Conservation (phyloP, 92 coral and sea anemone species). For the Palythoa heliodiscus region DNA sequence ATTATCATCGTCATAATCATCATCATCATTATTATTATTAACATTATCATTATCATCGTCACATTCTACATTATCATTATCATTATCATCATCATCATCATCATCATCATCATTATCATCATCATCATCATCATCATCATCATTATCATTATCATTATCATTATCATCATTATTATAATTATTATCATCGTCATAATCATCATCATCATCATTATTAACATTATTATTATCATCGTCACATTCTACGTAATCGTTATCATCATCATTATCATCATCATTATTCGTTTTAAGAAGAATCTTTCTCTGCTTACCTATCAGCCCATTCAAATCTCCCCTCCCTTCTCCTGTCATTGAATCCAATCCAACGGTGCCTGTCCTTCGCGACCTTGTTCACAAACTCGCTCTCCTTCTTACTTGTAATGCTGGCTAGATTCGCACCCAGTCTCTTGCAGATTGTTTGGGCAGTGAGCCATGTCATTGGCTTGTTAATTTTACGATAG, state of each 20-base stretch:
- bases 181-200: no score
- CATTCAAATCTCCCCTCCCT: slow-evolving; percentile 26
- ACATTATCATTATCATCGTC: no score
- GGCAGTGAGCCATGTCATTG: not conserved
- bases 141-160: no score
- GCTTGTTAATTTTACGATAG: not conserved
- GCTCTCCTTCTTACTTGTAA: slow-evolving; percentile 24
- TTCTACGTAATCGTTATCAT: not conserved
- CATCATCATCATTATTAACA: not conserved
- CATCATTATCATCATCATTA: not conserved
- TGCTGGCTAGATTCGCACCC: slow-evolving; percentile 25
- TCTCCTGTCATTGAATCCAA: slow-evolving; percentile 26
- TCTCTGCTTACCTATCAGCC: slow-evolving; percentile 11
- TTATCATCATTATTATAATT: no score
- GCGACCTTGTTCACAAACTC: not conserved
- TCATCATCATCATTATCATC: no score
- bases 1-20: no score
- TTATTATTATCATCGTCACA: not conserved
- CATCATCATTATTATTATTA: no score
- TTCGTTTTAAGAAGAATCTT: not conserved
- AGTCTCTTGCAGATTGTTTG: slow-evolving; percentile 10
- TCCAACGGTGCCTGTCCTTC: not conserved
- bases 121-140: no score
- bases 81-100: no score
- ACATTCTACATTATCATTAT: no score